These are phyloP conservation scores for Drymodes brunneopygia DNA, from an alignment of 2,113 vertebrate species.

Conservation along the genomic window DNA sequence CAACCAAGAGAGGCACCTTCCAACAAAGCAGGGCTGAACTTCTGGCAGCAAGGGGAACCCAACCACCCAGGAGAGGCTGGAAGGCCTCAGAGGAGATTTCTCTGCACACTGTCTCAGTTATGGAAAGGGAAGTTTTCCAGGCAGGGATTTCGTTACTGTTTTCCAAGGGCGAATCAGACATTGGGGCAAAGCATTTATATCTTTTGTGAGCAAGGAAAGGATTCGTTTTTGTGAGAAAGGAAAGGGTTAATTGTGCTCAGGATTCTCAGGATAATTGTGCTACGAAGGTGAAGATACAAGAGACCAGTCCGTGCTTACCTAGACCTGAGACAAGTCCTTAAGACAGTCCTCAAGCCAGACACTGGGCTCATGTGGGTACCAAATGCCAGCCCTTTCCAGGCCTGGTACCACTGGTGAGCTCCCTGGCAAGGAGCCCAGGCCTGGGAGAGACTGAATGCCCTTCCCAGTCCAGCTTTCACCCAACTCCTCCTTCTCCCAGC, in stretches of 20 bases:
- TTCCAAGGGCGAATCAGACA: background rate
- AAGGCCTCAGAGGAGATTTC: background rate
- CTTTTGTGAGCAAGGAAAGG: background rate
- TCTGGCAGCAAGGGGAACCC: background rate
- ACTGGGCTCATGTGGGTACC: rapidly evolving
- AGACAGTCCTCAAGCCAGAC: background rate
- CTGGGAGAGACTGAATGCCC: rapidly evolving
- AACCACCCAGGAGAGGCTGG: background rate
- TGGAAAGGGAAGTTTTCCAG: background rate
- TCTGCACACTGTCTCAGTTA: background rate
- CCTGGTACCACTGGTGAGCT: background rate
- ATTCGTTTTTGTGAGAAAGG: background rate
- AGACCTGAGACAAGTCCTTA: background rate
- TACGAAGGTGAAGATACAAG: rapidly evolving
- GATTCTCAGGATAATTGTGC: background rate
- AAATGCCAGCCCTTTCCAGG: background rate
- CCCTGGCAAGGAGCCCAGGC: background rate
- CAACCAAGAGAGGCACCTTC: background rate
- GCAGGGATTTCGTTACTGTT: slow-evolving; percentile 2
- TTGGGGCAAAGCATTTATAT: background rate
- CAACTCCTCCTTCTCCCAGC: background rate
- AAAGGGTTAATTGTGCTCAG: background rate
- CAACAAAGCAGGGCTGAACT: background rate
- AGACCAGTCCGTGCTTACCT: background rate
- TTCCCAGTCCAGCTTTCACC: background rate